These are phyloP conservation scores for Leistus spinibarbis DNA, from an alignment of 2,888 invertebrate species.

Conservation along the genomic window DNA sequence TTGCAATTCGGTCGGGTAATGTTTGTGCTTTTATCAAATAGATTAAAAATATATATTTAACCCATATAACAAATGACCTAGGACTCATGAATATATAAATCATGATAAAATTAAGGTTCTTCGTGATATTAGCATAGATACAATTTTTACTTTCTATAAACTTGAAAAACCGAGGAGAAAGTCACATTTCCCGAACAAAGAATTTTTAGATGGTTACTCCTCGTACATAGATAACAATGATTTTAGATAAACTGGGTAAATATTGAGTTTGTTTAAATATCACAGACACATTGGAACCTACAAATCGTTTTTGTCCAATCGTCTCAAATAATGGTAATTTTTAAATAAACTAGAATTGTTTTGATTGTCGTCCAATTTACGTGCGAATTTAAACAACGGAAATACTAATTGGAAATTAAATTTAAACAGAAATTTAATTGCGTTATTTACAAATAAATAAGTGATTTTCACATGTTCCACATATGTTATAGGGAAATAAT, in stretches of 20 bases:
- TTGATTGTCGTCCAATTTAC: neutral
- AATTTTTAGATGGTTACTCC: neutral
- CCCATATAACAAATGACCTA: neutral
- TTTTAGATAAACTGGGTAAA: neutral
- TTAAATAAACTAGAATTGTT: neutral
- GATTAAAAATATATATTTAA: neutral
- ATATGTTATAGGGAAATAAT: neutral
- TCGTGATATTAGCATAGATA: neutral
- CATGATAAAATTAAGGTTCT: neutral
- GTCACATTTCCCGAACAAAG: neutral
- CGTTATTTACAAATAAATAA: neutral
- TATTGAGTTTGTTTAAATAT: neutral
- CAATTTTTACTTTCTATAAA: neutral
- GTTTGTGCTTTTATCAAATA: neutral
- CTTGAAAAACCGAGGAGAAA: neutral
- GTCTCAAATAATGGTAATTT: no score
- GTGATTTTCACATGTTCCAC: neutral
- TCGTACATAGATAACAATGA: neutral
- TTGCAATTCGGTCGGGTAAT: neutral
- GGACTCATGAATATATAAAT: neutral
- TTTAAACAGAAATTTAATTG: neutral
- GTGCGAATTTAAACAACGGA: neutral
- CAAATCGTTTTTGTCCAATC: no score
- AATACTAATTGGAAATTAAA: neutral
- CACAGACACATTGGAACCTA: neutral